These are phyloP conservation scores for Monarcha castaneiventris DNA, from an alignment of 2,113 vertebrate species.

Conservation along the genomic window DNA sequence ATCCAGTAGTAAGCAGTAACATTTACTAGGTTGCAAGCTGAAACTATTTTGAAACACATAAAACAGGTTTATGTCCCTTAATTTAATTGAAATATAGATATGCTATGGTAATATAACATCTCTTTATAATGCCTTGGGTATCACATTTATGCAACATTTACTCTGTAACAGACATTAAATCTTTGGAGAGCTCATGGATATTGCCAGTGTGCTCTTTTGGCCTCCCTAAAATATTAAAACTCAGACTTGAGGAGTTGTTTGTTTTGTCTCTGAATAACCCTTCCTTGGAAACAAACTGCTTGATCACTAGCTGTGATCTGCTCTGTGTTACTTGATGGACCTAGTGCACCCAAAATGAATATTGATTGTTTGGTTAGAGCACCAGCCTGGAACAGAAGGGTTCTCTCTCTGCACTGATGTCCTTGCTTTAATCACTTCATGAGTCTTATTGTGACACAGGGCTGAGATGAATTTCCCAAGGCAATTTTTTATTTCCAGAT, in stretches of 20 bases:
- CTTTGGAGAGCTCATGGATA: not conserved
- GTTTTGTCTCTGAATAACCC: not conserved
- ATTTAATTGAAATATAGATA: not conserved
- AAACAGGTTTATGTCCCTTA: not conserved
- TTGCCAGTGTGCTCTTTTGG: not conserved
- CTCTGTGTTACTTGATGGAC: not conserved
- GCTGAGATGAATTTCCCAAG: not conserved
- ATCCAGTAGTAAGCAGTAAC: not conserved
- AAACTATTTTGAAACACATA: not conserved
- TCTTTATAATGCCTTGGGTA: not conserved
- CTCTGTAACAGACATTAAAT: not conserved
- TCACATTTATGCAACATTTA: not conserved
- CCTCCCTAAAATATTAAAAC: not conserved
- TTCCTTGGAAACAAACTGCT: not conserved
- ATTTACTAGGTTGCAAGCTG: not conserved
- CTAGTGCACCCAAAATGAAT: not conserved
- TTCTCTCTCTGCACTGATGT: not conserved
- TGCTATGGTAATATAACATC: not conserved
- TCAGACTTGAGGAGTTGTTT: not conserved
- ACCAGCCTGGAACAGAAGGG: not conserved
- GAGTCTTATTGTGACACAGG: not conserved
- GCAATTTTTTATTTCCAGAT: not conserved
- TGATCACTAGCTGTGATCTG: not conserved
- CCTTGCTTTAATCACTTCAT: not conserved
- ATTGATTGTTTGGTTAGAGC: not conserved